phyloP scores from a whole-genome alignment of 1,140 invertebrate genomes.

The Teleogryllus occipitalis region DNA sequence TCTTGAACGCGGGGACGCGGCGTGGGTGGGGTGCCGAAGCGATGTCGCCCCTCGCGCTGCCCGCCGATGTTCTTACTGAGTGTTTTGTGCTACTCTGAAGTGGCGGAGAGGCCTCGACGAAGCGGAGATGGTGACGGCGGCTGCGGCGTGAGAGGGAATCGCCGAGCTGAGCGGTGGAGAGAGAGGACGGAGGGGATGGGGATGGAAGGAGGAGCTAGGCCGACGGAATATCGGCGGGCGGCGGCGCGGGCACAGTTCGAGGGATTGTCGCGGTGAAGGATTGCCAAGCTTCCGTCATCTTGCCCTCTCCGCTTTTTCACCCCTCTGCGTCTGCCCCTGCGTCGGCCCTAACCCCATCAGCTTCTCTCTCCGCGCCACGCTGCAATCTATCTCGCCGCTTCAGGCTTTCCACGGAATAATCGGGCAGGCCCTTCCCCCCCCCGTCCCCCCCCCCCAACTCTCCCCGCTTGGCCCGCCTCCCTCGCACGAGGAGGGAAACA shows the following conservation, averaged over 20 bases:
- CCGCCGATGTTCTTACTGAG: no score
- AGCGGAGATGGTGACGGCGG: no score
- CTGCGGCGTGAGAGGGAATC: not conserved
- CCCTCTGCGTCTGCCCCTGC: not conserved
- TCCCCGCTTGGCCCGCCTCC: no score
- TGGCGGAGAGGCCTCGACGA: no score
- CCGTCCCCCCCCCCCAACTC: not conserved
- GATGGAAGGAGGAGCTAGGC: no score
- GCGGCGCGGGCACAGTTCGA: not conserved
- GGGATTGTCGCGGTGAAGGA: conserved; percentile 9
- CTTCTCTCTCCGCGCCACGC: no score
- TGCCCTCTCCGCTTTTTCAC: conserved; percentile 6
- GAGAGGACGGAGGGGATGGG: not conserved
- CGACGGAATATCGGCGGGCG: not conserved
- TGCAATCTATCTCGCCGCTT: conserved; percentile 8
- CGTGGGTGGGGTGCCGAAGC: not conserved
- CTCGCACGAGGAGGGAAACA: not conserved
- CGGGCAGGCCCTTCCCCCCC: not conserved
- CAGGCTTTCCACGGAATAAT: conserved; percentile 5
- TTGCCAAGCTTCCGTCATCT: not conserved
- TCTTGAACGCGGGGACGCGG: no score
- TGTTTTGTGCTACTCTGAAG: no score
- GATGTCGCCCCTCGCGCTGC: not conserved
- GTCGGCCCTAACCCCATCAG: no score
- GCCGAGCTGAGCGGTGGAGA: not conserved